Evolutionary conservation across 2,113 vertebrate genomes (phyloP).

Genomic region (Sula dactylatra): DNA sequence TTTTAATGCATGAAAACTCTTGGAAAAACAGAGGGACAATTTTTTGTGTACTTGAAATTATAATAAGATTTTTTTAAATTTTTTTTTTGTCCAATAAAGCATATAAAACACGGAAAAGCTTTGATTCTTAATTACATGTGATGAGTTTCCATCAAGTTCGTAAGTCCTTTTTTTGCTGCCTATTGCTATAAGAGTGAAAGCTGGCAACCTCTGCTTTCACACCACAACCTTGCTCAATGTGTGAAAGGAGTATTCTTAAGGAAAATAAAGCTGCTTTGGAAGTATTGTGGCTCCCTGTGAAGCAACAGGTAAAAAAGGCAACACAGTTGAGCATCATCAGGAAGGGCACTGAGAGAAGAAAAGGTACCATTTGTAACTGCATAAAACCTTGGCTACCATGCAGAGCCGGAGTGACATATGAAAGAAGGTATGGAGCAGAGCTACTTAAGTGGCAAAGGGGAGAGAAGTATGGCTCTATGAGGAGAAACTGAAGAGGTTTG

Average conservation of each 20-base stretch:
- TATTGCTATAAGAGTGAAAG: neutral
- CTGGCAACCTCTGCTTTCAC: neutral
- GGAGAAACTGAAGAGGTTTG: neutral
- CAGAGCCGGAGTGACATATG: neutral
- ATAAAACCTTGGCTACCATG: neutral
- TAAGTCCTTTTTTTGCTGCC: neutral
- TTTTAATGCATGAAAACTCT: neutral
- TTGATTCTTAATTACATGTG: neutral
- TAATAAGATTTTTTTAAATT: neutral
- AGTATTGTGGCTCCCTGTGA: neutral
- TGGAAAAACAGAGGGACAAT: neutral
- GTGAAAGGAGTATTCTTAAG: neutral
- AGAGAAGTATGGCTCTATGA: neutral
- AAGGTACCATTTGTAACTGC: neutral
- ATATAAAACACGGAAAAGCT: neutral
- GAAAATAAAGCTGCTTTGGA: neutral
- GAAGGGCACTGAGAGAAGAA: neutral
- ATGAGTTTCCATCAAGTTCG: neutral
- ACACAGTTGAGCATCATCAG: neutral
- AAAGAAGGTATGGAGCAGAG: fast-evolving
- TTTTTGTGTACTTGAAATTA: neutral
- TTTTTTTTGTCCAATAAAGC: neutral
- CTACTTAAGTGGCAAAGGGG: neutral
- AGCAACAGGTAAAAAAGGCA: neutral
- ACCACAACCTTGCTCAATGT: neutral